A percentile compares a stretch with the other conserved stretches of the same genome.
These are phyloP conservation scores for Conchocele bisecta DNA, from an alignment of 2,888 invertebrate genomes.

Conservation along the genomic window DNA sequence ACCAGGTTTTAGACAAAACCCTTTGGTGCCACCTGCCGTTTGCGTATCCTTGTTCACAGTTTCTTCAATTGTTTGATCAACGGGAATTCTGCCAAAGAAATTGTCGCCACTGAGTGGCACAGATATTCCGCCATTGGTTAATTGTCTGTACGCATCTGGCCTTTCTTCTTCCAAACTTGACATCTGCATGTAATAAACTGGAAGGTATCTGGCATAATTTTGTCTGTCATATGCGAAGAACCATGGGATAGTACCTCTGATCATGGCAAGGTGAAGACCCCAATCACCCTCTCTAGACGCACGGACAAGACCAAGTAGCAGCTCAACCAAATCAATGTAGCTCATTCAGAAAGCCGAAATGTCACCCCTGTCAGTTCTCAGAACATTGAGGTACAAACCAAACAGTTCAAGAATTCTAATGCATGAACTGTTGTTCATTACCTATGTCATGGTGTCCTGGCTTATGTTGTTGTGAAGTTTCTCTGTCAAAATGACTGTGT, in stretches of 20 bases:
- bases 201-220: slow-evolving; percentile 62
- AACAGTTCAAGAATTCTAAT: slow-evolving; percentile 19
- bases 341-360: too few relatives aligned
- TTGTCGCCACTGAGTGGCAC: slow-evolving; percentile 45
- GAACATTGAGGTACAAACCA: too few relatives aligned
- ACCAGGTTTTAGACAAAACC: slow-evolving; percentile 44
- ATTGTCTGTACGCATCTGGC: slow-evolving; percentile 13
- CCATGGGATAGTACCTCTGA: slow-evolving; percentile 54
- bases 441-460: neutral
- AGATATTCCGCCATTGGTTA: slow-evolving; percentile 41
- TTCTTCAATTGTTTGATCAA: slow-evolving; percentile 48
- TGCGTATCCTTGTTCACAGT: slow-evolving; percentile 53
- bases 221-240: too few relatives aligned
- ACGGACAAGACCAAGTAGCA: too few relatives aligned
- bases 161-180: neutral
- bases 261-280: slow-evolving; percentile 44
- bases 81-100: slow-evolving; percentile 57
- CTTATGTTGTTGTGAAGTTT: neutral
- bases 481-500: neutral
- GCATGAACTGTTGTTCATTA: neutral
- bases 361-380: too few relatives aligned
- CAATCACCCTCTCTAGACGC: too few relatives aligned
- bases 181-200: slow-evolving; percentile 47
- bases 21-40: slow-evolving; percentile 51
- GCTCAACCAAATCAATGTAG: too few relatives aligned